phyloP scores from a whole-genome alignment of 2,888 invertebrate genomes.

The Seira musarum region DNA sequence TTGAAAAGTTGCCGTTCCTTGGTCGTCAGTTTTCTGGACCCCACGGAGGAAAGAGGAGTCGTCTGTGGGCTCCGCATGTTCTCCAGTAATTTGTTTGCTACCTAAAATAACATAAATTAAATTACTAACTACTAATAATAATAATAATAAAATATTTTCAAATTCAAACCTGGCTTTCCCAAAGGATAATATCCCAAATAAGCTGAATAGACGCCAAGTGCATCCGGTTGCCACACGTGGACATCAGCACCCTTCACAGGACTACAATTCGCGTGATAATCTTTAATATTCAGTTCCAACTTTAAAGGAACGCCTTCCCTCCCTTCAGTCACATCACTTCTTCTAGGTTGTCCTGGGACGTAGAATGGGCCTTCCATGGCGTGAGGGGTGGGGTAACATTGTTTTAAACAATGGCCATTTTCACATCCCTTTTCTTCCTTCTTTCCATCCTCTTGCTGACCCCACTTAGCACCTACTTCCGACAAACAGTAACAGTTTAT shows the following conservation, averaged over 20 bases:
- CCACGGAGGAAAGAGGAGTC: conserved; percentile 55
- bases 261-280: conserved; percentile 42
- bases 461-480: conserved; percentile 37
- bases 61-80: conserved; percentile 58
- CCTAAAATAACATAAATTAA: conserved; percentile 38
- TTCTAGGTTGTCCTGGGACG: conserved; percentile 40
- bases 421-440: conserved; percentile 21
- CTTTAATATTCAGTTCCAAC: conserved; percentile 50
- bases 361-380: conserved; percentile 63
- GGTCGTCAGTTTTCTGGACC: conserved; percentile 54
- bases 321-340: conserved; percentile 53
- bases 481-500: neutral
- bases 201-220: conserved; percentile 60
- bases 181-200: conserved; percentile 61
- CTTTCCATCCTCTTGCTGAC: conserved; percentile 5
- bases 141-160: neutral
- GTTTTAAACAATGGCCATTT: conserved; percentile 41
- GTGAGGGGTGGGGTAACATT: conserved; percentile 52
- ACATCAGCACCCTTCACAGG: conserved; percentile 52
- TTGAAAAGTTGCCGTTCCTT: conserved; percentile 47
- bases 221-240: conserved; percentile 63
- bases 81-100: conserved; percentile 52
- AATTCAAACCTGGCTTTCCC: conserved; percentile 52
- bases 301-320: conserved; percentile 49
- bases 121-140: neutral